phyloP scores from a whole-genome alignment of 2,113 vertebrate genomes.

The Recurvirostra avosetta region DNA sequence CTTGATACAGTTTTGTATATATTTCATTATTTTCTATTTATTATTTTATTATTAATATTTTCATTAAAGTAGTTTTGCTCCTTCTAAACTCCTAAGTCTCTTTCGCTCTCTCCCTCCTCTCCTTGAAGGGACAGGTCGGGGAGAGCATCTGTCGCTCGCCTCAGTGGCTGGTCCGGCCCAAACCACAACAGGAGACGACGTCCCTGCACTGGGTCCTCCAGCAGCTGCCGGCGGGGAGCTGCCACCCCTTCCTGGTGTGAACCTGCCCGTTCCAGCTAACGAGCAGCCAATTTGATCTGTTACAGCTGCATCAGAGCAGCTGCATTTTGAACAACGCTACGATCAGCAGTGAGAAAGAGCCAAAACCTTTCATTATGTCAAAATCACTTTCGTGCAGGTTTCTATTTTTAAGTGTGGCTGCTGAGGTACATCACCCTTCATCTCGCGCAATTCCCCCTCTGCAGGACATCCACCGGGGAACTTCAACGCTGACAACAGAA shows the following conservation, averaged over 20 bases:
- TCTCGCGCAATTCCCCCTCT: not conserved
- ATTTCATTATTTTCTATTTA: too few species aligned
- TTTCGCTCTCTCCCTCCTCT: too few species aligned
- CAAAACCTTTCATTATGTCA: not conserved
- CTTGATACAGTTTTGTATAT: too few species aligned
- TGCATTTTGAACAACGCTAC: not conserved
- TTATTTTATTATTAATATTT: too few species aligned
- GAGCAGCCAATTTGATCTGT: rapidly evolving
- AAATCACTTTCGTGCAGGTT: not conserved
- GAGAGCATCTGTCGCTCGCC: too few species aligned
- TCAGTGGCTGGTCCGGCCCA: too few species aligned
- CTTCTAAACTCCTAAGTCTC: too few species aligned
- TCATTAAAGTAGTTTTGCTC: too few species aligned
- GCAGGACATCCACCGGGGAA: not conserved
- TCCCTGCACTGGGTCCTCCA: not conserved
- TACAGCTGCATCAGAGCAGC: not conserved
- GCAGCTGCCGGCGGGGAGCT: rapidly evolving
- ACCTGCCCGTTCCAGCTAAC: not conserved
- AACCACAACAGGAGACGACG: too few species aligned
- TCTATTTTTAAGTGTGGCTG: not conserved
- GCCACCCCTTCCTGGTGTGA: not conserved
- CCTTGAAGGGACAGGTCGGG: too few species aligned
- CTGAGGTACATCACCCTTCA: not conserved
- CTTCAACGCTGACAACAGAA: not conserved
- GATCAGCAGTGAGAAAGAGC: not conserved